Base-by-base conservation (phyloP, 2,113 vertebrate species). In the Jaculus jaculus region DNA sequence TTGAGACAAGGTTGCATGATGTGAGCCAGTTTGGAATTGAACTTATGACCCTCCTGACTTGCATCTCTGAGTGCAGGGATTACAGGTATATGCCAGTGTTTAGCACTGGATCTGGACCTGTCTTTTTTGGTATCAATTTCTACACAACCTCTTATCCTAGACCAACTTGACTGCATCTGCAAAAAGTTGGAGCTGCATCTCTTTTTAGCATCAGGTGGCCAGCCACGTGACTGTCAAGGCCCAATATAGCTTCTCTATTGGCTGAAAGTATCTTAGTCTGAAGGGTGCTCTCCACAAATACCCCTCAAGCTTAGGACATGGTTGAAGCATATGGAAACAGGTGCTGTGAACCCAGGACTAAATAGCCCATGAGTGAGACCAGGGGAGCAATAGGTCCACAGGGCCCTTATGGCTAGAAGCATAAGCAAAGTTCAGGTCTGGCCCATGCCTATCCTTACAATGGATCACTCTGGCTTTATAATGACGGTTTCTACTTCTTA, bases 401-500 rank as follows among this genome's bases (percentile, higher is more conserved):
- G 87, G 72, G 16, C 73, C 61, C 3, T 23, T 71, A 86, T 74
- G 24, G 73, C 83, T 89, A 87, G 66, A 91, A 91, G 60, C 1
- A 0, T 23, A 61, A 77, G 80, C 18, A 47, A n/a, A 60, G 72
- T 89, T 69, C 61, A 34, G 20, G n/a, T 91, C 68, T 83, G 66
- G 54, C 65, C 74, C 60, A 71, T 20, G 80, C 9, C 34, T n/a
- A 61, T 54, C 39, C 78, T 90, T 75, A 91, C 18, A 78, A 54
- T 37, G 61, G 89, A 37, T 51, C 69, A 51, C 85, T 95, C 28
- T 91, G 91, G 13, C 88, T 58, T 82, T 69, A 84, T 58, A n/a
- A n/a, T n/a, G 74, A 51, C 79, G 60, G 61, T 82, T 61, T 92
- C 89, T 84, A 24, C 51, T 96, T 82, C 71, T 91, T 94, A 84